Conservation (phyloP, 1,140 invertebrate species). For the Antheraea pernyi region DNA sequence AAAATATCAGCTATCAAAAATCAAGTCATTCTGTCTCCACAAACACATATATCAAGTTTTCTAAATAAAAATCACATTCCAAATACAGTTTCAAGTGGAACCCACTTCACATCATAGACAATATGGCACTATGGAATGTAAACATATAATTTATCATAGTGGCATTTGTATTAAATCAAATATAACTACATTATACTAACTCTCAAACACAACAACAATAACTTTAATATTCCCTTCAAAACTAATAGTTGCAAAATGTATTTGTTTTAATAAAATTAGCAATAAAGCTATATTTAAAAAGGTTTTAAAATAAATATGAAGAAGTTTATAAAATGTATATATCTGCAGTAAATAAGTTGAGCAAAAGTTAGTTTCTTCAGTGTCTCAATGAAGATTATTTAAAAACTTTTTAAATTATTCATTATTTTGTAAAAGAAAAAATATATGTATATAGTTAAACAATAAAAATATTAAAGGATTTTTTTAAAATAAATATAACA, state of each 20-base stretch:
- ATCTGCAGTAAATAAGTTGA: no score
- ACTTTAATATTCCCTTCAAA: conserved; percentile 5
- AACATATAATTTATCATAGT: conserved; percentile 72
- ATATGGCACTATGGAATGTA: conserved; percentile 67
- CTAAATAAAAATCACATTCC: not conserved
- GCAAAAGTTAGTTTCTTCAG: no score
- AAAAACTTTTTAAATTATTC: no score
- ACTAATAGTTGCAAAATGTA: not conserved
- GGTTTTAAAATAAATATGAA: not conserved
- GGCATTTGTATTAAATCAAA: conserved; percentile 41
- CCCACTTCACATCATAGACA: conserved; percentile 18
- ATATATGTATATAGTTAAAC: not conserved
- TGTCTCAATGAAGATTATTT: no score
- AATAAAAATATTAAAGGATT: not conserved
- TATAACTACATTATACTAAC: conserved; percentile 18
- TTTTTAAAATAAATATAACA: not conserved
- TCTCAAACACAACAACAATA: not conserved
- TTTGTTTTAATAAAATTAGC: not conserved
- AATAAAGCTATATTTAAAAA: not conserved
- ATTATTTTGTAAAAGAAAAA: no score
- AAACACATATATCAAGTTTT: not conserved
- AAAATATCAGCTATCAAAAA: no score
- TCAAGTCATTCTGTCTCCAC: no score
- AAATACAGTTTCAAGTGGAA: not conserved
- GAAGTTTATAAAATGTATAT: no score